Evolutionary conservation across 2,888 invertebrate species (phyloP), one percentile per base, ranked within the genome.

Genomic region (Vanessa cardui): DNA sequence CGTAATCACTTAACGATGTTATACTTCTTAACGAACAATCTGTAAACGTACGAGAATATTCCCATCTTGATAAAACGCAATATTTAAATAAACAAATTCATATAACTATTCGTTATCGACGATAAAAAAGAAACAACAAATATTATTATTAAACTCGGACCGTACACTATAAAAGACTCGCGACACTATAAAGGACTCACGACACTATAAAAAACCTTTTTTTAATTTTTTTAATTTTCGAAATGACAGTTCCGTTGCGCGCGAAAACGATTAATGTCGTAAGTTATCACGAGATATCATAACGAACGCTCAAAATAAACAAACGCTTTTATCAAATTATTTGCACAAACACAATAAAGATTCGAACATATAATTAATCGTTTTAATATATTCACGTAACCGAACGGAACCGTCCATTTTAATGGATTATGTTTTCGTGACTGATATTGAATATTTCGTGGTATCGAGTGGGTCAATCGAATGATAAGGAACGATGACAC

Each of bases 11-110:
- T 72, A 16, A 80, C 72, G 44, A 66, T 77, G 63, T 76, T 75
- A 72, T 80, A 77, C 90, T 84, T 80, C 92, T 88, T 92, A 6
- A 92, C 90, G 80, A 92, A 92, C 62, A 92, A 83, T 77, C 92
- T 82, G 73, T 90, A 92, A 0, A 92, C 89, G 73, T 91, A 92
- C 33, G 90, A 88, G 81, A 85, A 89, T 79, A 90, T 82, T 80
- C 84, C 91, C 90, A 92, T 92, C 80, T 83, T 92, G 75, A 78
- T 64, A 65, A 66, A 61, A 65, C 64, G 69, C 33, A 58, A 49
- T 9, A 31, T 39, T 1, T 39, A 59, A 46, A 31, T 31, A 49
- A 20, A 18, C 18, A 33, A 12, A 16, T n/a, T 46, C 33, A 12
- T 21, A 45, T 45, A 16, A 26, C 1, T 18, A n/a, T 16, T 45